These are phyloP conservation scores for Tenthredo amoena DNA, from an alignment of 2,888 invertebrate genomes.

Conservation along the genomic window DNA sequence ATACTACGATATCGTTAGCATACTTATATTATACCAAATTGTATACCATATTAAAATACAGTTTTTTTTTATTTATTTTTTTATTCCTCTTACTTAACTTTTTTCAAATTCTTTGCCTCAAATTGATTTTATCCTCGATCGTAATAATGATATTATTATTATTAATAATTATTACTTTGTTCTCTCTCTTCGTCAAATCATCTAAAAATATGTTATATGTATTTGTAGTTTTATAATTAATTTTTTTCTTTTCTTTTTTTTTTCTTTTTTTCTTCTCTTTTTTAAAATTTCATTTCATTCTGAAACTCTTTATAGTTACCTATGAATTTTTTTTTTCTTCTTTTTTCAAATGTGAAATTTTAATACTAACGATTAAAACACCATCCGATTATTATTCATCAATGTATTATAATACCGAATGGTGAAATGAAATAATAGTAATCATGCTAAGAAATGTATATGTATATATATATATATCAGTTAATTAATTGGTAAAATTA, in stretches of 20 bases:
- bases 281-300: neutral
- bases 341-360: neutral
- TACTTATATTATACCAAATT: neutral
- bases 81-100: slow-evolving; percentile 42
- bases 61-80: slow-evolving; percentile 58
- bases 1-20: neutral
- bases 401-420: neutral
- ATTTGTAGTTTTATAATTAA: neutral
- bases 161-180: neutral
- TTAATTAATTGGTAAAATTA: slow-evolving; percentile 16
- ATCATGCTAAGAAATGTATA: too few relatives aligned
- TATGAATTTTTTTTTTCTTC: neutral
- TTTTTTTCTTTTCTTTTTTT: neutral
- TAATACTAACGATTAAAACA: slow-evolving; percentile 6
- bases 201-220: slow-evolving; percentile 11
- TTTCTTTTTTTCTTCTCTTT: neutral
- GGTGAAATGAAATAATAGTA: neutral
- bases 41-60: slow-evolving; percentile 71
- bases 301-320: neutral
- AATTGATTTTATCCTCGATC: neutral
- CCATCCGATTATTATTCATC: neutral
- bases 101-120: slow-evolving; percentile 29
- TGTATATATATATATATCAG: neutral
- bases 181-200: neutral
- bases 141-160: neutral